Evolutionary conservation across 2,797 vertebrate species (phyloP).

Genomic region (Ammospiza maritima): DNA sequence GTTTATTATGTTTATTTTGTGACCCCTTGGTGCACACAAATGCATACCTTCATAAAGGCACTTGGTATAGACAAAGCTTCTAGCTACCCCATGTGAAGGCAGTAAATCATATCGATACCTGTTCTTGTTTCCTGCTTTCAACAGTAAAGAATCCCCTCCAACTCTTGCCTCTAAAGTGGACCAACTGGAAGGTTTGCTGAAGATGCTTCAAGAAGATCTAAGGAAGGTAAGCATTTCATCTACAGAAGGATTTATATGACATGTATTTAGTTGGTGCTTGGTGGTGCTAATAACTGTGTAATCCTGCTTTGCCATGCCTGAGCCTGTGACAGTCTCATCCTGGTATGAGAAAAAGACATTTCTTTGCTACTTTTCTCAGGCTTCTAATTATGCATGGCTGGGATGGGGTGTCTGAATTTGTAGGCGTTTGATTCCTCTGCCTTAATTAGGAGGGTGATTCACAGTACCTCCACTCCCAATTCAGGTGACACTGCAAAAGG

Average conservation of each 20-base stretch:
- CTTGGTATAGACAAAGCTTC: not conserved
- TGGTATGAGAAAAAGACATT: not conserved
- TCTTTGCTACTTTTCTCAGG: not conserved
- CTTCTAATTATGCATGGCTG: not conserved
- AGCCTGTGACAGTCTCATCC: not conserved
- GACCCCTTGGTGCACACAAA: not conserved
- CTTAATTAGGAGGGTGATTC: not conserved
- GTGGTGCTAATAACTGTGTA: not conserved
- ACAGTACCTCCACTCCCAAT: not conserved
- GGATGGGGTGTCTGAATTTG: not conserved
- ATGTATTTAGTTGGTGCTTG: not conserved
- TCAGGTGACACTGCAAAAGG: not conserved
- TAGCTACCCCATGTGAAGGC: not conserved
- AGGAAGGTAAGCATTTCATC: constrained; percentile 84
- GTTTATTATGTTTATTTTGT: not conserved
- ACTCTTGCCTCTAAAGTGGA: constrained; percentile 91
- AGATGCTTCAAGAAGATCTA: constrained; percentile 91
- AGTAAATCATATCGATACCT: not conserved
- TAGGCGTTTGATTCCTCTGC: not conserved
- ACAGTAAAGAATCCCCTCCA: constrained; percentile 89
- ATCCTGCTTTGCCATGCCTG: not conserved
- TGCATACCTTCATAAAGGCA: not conserved
- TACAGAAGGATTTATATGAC: not conserved
- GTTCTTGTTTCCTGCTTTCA: constrained; percentile 31
- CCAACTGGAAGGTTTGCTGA: constrained; percentile 94